Evolutionary conservation across 2,888 invertebrate species (phyloP).

Genomic region (Drosophila subsilvestris): DNA sequence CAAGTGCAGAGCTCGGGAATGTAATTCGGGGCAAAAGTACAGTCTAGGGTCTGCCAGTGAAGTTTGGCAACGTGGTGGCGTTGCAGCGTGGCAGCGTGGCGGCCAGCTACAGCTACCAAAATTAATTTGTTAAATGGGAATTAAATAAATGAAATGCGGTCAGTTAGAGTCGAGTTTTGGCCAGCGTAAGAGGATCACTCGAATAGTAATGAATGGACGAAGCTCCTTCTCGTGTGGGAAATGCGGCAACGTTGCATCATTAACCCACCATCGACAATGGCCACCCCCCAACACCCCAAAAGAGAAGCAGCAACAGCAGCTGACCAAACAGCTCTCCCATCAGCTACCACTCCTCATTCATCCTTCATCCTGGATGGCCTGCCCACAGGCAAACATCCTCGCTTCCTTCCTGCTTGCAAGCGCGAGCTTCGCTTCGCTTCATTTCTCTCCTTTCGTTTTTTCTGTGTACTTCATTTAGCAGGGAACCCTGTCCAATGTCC

Average conservation of each 20-base stretch:
- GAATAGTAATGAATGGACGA: slow-evolving; percentile 2
- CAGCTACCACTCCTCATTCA: slow-evolving; percentile 18
- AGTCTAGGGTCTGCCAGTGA: slow-evolving; percentile 18
- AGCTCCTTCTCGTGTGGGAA: slow-evolving; percentile 30
- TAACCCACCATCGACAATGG: slow-evolving; percentile 45
- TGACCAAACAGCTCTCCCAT: slow-evolving; percentile 67
- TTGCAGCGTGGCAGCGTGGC: slow-evolving; percentile 1
- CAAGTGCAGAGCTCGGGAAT: slow-evolving; percentile 10
- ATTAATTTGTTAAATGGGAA: slow-evolving; percentile 43
- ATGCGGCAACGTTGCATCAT: slow-evolving; percentile 50
- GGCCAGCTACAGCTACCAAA: slow-evolving; percentile 11
- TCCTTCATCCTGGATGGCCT: slow-evolving; percentile 28
- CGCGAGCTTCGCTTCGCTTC: slow-evolving; percentile 33
- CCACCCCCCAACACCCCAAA: no score
- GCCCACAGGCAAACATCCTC: slow-evolving; percentile 74
- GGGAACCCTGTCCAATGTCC: slow-evolving; percentile 26
- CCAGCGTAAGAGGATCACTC: slow-evolving; percentile 11
- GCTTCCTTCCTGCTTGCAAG: slow-evolving; percentile 63
- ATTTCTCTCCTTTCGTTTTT: slow-evolving; percentile 15
- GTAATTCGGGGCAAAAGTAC: slow-evolving; percentile 36
- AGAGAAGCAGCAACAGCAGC: slow-evolving; percentile 47
- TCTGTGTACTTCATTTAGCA: slow-evolving; percentile 69
- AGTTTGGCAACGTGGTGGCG: slow-evolving; percentile 38
- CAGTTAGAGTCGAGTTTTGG: slow-evolving; percentile 19
- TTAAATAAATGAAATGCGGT: slow-evolving; percentile 47